phyloP scores from a whole-genome alignment of 2,113 vertebrate genomes.

The Tupaia chinensis region DNA sequence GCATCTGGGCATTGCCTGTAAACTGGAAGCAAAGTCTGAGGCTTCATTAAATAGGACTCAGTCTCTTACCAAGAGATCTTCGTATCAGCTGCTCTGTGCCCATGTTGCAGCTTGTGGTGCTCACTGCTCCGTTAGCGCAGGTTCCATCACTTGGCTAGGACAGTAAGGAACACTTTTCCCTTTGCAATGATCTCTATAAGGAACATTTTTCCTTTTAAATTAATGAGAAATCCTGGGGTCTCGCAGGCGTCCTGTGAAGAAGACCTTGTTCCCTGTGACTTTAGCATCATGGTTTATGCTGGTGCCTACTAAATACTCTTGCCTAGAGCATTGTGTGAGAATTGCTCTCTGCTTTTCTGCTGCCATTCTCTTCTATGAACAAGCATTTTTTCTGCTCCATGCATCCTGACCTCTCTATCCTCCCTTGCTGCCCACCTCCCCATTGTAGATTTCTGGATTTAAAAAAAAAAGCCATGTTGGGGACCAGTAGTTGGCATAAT shows the following conservation, averaged over 20 bases:
- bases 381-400: background rate
- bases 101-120: rapidly evolving
- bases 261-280: background rate
- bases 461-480: too few relatives aligned
- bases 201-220: background rate
- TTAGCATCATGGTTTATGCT: too few relatives aligned
- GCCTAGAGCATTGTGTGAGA: background rate
- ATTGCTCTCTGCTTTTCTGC: background rate
- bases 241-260: background rate
- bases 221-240: background rate
- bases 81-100: background rate
- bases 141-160: background rate
- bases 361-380: background rate
- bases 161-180: background rate
- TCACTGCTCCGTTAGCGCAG: rapidly evolving
- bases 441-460: background rate
- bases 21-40: background rate
- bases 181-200: background rate
- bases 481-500: too few relatives aligned
- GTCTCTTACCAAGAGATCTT: background rate
- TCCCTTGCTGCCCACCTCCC: background rate
- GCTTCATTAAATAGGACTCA: background rate
- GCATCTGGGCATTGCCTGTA: background rate
- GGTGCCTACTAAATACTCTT: background rate
- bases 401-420: rapidly evolving